Evolutionary conservation across 2,797 vertebrate genomes (phyloP).

Genomic region (Lutra lutra): DNA sequence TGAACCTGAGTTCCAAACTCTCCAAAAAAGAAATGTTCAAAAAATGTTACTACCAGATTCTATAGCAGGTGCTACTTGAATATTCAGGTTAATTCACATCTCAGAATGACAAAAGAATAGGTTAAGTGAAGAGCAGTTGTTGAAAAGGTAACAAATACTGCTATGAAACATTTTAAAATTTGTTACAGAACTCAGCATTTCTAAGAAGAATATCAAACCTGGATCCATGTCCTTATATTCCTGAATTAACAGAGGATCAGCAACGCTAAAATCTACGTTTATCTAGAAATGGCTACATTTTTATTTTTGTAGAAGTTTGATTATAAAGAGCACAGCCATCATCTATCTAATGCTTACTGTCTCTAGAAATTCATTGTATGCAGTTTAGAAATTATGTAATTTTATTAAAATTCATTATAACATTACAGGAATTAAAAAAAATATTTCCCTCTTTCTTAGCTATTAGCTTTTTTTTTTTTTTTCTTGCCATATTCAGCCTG

Average conservation of each 20-base stretch:
- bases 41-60: not conserved
- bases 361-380: constrained; percentile 82
- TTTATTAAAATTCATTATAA: constrained; percentile 85
- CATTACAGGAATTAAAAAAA: constrained; percentile 69
- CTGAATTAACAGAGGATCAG: constrained; percentile 38
- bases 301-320: constrained; percentile 74
- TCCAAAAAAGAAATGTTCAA: not conserved
- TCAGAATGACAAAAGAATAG: constrained; percentile 19
- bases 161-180: not conserved
- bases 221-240: not conserved
- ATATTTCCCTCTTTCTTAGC: constrained; percentile 74
- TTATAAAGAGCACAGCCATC: constrained; percentile 61
- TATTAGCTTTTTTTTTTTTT: constrained; percentile 86
- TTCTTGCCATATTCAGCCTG: constrained; percentile 85
- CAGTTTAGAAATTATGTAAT: constrained; percentile 80
- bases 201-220: not conserved
- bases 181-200: not conserved
- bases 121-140: constrained; percentile 31
- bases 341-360: constrained; percentile 22
- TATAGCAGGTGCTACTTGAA: constrained; percentile 27
- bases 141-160: not conserved
- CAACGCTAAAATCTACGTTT: constrained; percentile 44
- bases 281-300: constrained; percentile 41
- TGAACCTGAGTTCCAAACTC: not conserved
- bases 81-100: not conserved